Evolutionary conservation across 2,888 invertebrate genomes (phyloP).

Genomic region (Tenthredo mesomela): DNA sequence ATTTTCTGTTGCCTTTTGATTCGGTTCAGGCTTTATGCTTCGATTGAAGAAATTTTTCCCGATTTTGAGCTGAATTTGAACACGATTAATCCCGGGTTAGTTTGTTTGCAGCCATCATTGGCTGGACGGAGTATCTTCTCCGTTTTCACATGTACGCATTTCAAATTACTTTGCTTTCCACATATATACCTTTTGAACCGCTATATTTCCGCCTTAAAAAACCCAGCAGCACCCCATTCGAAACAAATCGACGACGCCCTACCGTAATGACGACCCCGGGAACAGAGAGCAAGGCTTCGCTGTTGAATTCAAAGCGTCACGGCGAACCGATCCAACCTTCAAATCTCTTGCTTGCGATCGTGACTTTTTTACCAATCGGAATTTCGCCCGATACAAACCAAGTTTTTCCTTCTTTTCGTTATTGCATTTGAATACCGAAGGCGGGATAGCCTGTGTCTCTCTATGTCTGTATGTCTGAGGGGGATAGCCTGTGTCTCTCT

Average conservation of each 20-base stretch:
- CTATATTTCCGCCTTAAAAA: background rate
- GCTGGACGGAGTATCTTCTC: background rate
- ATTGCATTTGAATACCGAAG: slow-evolving; percentile 30
- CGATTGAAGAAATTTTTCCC: background rate
- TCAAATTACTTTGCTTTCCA: background rate
- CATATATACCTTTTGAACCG: background rate
- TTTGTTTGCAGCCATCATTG: background rate
- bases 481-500: too few species aligned
- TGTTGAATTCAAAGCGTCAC: slow-evolving; percentile 38
- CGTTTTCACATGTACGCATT: background rate
- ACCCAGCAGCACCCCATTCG: slow-evolving; percentile 24
- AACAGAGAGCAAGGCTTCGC: slow-evolving; percentile 21
- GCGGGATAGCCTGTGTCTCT: background rate
- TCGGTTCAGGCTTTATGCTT: background rate
- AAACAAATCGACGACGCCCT: slow-evolving; percentile 36
- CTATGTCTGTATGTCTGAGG: too few species aligned
- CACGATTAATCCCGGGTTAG: background rate
- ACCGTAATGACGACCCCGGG: slow-evolving; percentile 6
- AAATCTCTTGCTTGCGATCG: slow-evolving; percentile 41
- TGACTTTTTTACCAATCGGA: slow-evolving; percentile 30
- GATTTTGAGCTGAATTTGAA: background rate
- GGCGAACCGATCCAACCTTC: slow-evolving; percentile 45
- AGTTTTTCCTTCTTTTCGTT: slow-evolving; percentile 26
- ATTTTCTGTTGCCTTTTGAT: background rate
- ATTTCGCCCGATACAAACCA: slow-evolving; percentile 29